A percentile compares a stretch with the other conserved stretches of the same genome.
Evolutionary conservation across 2,113 vertebrate genomes (phyloP).

Genomic region (Sula dactylatra): DNA sequence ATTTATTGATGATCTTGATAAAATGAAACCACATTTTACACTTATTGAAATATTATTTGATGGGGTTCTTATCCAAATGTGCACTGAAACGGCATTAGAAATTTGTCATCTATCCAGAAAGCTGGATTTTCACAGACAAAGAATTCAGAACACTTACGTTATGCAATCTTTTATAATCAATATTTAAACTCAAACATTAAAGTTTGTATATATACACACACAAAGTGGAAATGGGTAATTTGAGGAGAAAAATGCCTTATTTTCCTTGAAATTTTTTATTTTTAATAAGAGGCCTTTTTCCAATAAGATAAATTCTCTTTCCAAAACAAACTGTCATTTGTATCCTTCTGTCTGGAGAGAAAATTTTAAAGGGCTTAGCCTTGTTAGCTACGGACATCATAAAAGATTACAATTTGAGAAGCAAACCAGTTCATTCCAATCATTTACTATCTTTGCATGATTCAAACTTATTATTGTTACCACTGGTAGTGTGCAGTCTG

Average conservation of each 20-base stretch:
- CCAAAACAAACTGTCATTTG: neutral
- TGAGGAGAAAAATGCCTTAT: neutral
- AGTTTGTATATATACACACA: neutral
- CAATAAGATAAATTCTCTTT: neutral
- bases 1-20: neutral
- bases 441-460: neutral
- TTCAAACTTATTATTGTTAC: neutral
- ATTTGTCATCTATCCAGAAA: constrained; percentile 10
- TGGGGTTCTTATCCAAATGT: neutral
- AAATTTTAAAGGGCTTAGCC: neutral
- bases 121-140: constrained; percentile 1
- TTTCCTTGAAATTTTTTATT: neutral
- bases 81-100: neutral
- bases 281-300: neutral
- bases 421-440: neutral
- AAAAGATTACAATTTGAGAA: neutral
- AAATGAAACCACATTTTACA: neutral
- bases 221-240: neutral
- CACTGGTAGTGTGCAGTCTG: neutral
- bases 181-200: neutral
- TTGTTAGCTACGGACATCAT: neutral
- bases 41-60: neutral
- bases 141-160: neutral
- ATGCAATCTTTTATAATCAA: neutral
- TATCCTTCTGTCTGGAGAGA: neutral